These are phyloP conservation scores for Antheraea yamamai DNA, from an alignment of 2,888 invertebrate species.

Conservation along the genomic window DNA sequence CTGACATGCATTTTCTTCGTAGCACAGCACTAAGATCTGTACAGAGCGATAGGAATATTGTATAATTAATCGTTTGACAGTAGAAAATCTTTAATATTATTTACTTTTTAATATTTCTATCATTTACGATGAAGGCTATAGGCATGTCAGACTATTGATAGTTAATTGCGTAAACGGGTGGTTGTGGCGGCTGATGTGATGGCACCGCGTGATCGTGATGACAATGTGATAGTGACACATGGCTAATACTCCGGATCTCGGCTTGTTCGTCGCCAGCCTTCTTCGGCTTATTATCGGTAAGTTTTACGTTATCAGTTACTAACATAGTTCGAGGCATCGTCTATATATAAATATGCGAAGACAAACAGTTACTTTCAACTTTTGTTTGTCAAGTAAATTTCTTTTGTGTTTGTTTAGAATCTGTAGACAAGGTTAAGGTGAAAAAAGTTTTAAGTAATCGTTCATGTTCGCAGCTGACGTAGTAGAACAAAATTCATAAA, in stretches of 20 bases:
- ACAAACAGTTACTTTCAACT: too few species aligned
- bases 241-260: constrained; percentile 83
- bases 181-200: constrained; percentile 57
- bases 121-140: background rate
- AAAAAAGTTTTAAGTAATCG: too few species aligned
- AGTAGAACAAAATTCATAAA: too few species aligned
- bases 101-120: background rate
- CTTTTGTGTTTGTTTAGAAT: too few species aligned
- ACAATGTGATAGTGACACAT: constrained; percentile 71
- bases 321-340: background rate
- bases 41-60: background rate
- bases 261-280: constrained; percentile 82
- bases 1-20: too few species aligned
- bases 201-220: constrained; percentile 55
- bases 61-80: background rate
- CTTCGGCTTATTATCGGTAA: constrained; percentile 85
- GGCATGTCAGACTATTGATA: background rate
- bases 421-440: too few species aligned
- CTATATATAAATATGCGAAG: too few species aligned
- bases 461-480: too few species aligned
- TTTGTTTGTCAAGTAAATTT: too few species aligned
- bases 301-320: constrained; percentile 45
- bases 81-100: background rate
- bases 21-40: too few species aligned
- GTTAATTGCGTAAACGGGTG: constrained; percentile 16